A percentile compares a stretch with the other conserved stretches of the same genome.
Evolutionary conservation across 53 echinoderm and acorn worm species (phyloP).

Genomic region (Luidia sarsii): DNA sequence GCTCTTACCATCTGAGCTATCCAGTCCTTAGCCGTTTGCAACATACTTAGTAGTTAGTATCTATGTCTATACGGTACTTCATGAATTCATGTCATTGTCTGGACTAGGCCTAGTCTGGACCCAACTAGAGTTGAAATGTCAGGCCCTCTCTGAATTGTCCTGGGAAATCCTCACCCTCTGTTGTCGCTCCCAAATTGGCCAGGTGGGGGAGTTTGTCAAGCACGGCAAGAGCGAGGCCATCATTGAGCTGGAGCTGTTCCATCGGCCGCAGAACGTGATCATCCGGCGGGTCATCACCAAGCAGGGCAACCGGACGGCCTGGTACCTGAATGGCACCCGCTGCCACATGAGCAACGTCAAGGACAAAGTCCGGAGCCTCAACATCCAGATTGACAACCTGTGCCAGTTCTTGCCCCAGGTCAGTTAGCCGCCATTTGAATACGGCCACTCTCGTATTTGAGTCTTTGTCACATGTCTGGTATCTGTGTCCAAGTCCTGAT

Average conservation of each 20-base stretch:
- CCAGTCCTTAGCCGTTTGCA: too few relatives aligned
- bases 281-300: slow-evolving; percentile 76
- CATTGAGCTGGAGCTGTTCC: slow-evolving; percentile 82
- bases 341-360: slow-evolving; percentile 68
- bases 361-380: slow-evolving; percentile 65
- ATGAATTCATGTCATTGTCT: too few relatives aligned
- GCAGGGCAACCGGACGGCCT: slow-evolving; percentile 76
- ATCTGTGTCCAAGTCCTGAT: not conserved
- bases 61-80: too few relatives aligned
- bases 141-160: too few relatives aligned
- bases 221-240: slow-evolving; percentile 77
- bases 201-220: slow-evolving; percentile 99
- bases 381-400: slow-evolving; percentile 88
- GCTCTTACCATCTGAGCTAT: too few relatives aligned
- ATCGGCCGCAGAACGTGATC: slow-evolving; percentile 59
- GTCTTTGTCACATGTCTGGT: too few relatives aligned
- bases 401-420: slow-evolving; percentile 99
- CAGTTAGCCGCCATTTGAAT: not conserved
- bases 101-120: too few relatives aligned
- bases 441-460: too few relatives aligned
- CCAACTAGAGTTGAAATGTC: too few relatives aligned
- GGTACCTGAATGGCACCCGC: slow-evolving; percentile 60
- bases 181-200: too few relatives aligned
- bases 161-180: too few relatives aligned
- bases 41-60: too few relatives aligned